phyloP scores from a whole-genome alignment of 2,888 invertebrate species.

The Corbicula japonica region DNA sequence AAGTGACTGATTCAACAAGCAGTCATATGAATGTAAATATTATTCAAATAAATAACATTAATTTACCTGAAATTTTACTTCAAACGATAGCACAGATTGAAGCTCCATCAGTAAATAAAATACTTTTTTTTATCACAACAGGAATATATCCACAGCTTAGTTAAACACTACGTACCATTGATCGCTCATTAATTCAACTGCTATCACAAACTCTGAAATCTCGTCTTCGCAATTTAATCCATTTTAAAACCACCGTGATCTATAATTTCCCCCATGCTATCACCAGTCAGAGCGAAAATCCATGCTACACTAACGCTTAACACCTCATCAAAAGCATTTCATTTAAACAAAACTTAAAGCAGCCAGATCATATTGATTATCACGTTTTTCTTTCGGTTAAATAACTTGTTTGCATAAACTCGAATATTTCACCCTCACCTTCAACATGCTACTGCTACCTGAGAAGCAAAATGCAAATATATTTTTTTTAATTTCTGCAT shows the following conservation, averaged over 20 bases:
- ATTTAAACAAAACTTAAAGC: no score
- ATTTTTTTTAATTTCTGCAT: no score
- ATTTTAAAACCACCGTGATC: background rate
- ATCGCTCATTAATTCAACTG: background rate
- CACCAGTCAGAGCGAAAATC: no score
- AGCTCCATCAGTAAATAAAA: background rate
- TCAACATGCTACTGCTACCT: no score
- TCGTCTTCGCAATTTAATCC: constrained; percentile 3
- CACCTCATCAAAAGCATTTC: no score
- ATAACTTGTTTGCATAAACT: no score
- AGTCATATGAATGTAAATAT: background rate
- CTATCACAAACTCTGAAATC: background rate
- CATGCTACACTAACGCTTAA: no score
- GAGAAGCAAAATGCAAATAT: no score
- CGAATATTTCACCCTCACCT: no score
- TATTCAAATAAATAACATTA: background rate
- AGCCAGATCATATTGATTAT: no score
- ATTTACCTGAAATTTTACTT: constrained; percentile 7
- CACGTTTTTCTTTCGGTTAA: no score
- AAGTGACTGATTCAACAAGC: background rate
- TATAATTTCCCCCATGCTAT: background rate
- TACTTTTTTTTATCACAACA: background rate
- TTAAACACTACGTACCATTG: background rate
- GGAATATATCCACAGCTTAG: constrained; percentile 2
- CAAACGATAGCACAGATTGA: background rate